A percentile compares a stretch with the other conserved stretches of the same genome.
Evolutionary conservation across 2,113 vertebrate genomes (phyloP).

Genomic region (Catharus minimus): DNA sequence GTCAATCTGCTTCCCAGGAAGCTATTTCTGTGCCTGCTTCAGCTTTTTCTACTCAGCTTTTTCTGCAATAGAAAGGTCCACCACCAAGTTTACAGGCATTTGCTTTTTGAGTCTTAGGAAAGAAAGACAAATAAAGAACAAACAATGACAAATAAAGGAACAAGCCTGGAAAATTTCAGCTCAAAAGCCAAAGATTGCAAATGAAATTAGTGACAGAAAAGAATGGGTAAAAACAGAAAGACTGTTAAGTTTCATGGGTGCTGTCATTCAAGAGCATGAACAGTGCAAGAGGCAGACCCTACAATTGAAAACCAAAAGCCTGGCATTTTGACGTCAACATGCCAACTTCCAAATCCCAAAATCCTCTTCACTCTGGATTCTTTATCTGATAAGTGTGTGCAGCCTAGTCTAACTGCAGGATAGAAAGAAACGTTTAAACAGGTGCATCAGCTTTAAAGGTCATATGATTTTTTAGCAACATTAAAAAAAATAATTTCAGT

Average conservation of each 20-base stretch:
- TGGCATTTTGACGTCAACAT: neutral
- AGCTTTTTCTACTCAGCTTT: neutral
- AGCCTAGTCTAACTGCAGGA: neutral
- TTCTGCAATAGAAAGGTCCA: neutral
- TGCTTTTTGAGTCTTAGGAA: neutral
- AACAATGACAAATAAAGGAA: neutral
- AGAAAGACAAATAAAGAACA: neutral
- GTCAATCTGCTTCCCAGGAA: constrained; percentile 1
- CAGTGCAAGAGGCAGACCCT: neutral
- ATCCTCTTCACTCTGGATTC: neutral
- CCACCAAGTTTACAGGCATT: neutral
- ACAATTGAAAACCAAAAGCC: neutral
- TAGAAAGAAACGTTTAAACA: neutral
- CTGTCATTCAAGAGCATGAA: neutral
- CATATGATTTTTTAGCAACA: neutral
- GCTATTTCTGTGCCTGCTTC: constrained; percentile 11
- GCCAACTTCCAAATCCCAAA: neutral
- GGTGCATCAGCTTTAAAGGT: neutral
- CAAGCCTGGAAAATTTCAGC: neutral
- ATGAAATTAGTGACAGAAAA: neutral
- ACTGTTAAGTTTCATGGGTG: neutral
- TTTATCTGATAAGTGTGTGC: neutral
- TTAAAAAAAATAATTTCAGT: neutral
- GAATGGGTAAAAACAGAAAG: neutral
- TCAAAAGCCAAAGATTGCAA: neutral